These are phyloP conservation scores for Nesidiocoris tenuis DNA, from an alignment of 2,888 invertebrate genomes.

Conservation along the genomic window DNA sequence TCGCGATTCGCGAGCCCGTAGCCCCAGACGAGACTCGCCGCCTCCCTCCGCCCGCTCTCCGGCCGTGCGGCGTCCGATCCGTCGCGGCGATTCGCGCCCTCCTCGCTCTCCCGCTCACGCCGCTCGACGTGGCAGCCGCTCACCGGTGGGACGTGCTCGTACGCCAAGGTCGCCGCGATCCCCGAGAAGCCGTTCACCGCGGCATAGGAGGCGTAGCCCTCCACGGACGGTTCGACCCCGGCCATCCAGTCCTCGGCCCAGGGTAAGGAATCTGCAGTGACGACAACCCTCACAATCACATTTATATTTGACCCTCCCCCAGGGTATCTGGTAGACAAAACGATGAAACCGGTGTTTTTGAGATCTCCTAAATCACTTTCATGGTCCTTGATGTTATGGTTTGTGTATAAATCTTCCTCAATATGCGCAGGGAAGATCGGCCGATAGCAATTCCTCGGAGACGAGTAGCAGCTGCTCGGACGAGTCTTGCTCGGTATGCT, in stretches of 20 bases:
- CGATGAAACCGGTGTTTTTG: neutral
- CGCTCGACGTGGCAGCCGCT: slow-evolving; percentile 29
- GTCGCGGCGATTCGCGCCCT: neutral
- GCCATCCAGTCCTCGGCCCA: neutral
- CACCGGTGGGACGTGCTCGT: slow-evolving; percentile 23
- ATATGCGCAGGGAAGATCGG: slow-evolving; percentile 50
- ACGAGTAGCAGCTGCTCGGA: slow-evolving; percentile 77
- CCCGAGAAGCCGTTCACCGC: slow-evolving; percentile 36
- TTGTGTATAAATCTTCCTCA: too few relatives aligned
- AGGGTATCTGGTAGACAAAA: neutral
- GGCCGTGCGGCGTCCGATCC: slow-evolving; percentile 52
- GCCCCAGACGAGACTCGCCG: slow-evolving; percentile 45
- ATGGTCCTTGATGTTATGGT: too few relatives aligned
- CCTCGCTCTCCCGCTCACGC: neutral
- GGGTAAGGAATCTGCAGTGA: neutral
- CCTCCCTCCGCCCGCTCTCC: slow-evolving; percentile 46
- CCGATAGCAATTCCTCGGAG: slow-evolving; percentile 57
- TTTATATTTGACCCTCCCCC: neutral
- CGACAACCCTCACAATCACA: too few relatives aligned
- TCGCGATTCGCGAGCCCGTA: slow-evolving; percentile 21
- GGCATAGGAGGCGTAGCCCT: slow-evolving; percentile 19
- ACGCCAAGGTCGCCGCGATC: slow-evolving; percentile 27
- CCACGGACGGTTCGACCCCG: slow-evolving; percentile 8
- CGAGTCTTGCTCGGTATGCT: slow-evolving; percentile 78
- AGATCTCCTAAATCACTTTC: neutral